Percentiles rank a stretch among this genome's conserved stretches.
Evolutionary conservation across 2,797 vertebrate species (phyloP).

Genomic region (Smutsia gigantea): DNA sequence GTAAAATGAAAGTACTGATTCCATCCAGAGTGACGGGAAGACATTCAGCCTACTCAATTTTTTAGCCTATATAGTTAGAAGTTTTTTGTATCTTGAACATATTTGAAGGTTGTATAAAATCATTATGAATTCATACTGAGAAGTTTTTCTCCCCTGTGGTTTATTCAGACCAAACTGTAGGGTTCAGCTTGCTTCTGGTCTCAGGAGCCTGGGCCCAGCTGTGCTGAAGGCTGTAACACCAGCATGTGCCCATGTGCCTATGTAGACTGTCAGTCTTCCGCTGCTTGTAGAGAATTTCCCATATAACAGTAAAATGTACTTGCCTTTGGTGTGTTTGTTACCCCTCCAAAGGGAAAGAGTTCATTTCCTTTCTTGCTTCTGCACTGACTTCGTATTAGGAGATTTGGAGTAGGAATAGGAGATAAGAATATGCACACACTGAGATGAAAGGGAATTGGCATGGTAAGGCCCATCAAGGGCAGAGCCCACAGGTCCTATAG

Average conservation of each 20-base stretch:
- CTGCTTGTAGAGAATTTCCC: background rate
- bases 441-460: background rate
- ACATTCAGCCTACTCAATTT: background rate
- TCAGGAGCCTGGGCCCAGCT: background rate
- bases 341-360: background rate
- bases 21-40: background rate
- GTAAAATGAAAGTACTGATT: background rate
- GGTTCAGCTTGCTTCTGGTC: background rate
- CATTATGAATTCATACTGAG: background rate
- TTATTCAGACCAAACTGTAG: background rate
- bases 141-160: background rate
- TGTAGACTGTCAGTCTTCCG: background rate
- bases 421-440: background rate
- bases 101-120: constrained; percentile 6
- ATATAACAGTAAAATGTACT: background rate
- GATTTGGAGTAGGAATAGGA: background rate
- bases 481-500: background rate
- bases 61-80: background rate
- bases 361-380: constrained; percentile 4
- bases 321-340: background rate
- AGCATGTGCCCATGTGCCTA: background rate
- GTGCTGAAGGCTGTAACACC: background rate
- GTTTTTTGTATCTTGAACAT: background rate
- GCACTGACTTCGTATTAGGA: background rate
- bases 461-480: background rate